Evolutionary conservation across 2,888 invertebrate genomes (phyloP).

Genomic region (Harpagoxenus sublaevis): DNA sequence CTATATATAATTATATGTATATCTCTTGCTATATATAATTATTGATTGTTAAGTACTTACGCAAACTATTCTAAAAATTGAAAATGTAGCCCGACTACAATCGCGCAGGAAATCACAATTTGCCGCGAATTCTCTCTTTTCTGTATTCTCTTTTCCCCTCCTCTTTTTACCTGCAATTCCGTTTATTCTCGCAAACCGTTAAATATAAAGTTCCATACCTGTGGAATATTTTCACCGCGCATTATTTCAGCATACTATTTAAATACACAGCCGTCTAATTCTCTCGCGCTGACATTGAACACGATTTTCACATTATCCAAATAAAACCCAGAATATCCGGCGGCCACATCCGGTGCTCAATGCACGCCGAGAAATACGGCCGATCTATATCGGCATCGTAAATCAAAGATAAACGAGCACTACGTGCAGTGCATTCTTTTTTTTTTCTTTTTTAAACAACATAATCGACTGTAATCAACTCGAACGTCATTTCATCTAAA

Average conservation of each 20-base stretch:
- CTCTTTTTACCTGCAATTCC: neutral
- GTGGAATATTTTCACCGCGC: slow-evolving; percentile 5
- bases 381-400: neutral
- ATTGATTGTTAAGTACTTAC: neutral
- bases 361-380: neutral
- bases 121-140: neutral
- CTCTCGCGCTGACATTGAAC: slow-evolving; percentile 22
- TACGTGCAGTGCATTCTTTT: neutral
- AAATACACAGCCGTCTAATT: slow-evolving; percentile 25
- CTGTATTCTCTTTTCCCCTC: neutral
- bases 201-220: slow-evolving; percentile 2
- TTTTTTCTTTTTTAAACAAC: neutral
- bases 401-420: slow-evolving; percentile 19
- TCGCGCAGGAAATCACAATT: neutral
- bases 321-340: slow-evolving; percentile 40
- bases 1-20: neutral
- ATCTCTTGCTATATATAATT: neutral
- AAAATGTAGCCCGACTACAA: neutral
- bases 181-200: neutral
- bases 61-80: slow-evolving; percentile 7
- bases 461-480: neutral
- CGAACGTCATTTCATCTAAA: slow-evolving; percentile 9
- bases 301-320: slow-evolving; percentile 38
- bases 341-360: neutral
- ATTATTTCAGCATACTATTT: slow-evolving; percentile 3